Base-by-base conservation (phyloP, 2,797 vertebrate genomes). In the Channa striata region DNA sequence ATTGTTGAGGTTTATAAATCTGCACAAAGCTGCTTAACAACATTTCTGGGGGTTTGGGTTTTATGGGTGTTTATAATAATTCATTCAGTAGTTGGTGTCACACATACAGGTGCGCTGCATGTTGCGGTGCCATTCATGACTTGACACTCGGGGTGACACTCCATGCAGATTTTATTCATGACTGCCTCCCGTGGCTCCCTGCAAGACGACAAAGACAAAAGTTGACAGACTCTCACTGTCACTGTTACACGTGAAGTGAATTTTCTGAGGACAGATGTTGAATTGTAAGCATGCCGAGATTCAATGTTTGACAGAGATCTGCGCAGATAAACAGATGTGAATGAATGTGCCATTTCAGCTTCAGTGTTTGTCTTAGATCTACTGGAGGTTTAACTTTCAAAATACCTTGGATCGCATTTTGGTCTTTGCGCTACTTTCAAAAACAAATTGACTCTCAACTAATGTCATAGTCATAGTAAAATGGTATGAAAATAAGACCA, bases 81-180 rank as follows among this genome's bases (percentile, higher is more conserved):
- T n/a, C 33, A 21, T 44, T 59, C 50, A 59, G 34, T 40, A 40
- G 37, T 30, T 20, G 44, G 19, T 44, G 54, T 14, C 49, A 73
- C 12, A 93, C 97, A 90, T 94, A 99, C 98, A 13, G 93, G 93
- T 49, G 96, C 96, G 0, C 58, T 95, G 91, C 98, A 99, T 86
- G 96, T 97, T 20, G 87, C 75, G 0, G 93, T 94, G 61, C 77
- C 89, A 13, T 95, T 95, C 87, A 84, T 89, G 11, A 17, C 95
- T 16, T 92, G 91, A 85, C 98, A 99, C 85, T 99, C 97, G 0
- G 94, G 85, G 77, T 99, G 95, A 84, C 98, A 99, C 44, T 90
- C 91, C n/a, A 95, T 19, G 70, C 97, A 99, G 34, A 91, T 92
- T 14, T 90, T 93, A 50, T 95, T 92, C 76, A 93, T 87, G 68